A percentile compares a stretch with the other conserved stretches of the same genome.
Conservation (phyloP, 2,888 invertebrate species). For the Idaea dimidiata region DNA sequence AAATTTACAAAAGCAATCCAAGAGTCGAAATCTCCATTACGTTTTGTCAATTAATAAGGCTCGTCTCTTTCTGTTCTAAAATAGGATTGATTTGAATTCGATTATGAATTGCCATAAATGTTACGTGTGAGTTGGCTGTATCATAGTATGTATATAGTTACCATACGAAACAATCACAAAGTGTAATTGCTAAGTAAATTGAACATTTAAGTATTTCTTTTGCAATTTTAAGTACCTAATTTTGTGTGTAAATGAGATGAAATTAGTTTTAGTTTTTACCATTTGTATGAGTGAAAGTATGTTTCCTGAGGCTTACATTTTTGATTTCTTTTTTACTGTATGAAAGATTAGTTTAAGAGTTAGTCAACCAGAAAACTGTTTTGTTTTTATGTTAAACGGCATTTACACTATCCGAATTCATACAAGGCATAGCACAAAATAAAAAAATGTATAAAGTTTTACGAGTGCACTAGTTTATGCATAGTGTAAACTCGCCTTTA, state of each 20-base stretch:
- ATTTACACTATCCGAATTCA: too few species aligned
- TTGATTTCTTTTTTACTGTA: background rate
- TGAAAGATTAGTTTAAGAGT: background rate
- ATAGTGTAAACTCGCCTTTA: background rate
- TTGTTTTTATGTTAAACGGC: background rate
- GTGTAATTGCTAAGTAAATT: background rate
- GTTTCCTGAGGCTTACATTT: background rate
- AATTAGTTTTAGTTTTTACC: background rate
- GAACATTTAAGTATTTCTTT: background rate
- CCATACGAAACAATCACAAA: background rate
- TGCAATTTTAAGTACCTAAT: background rate
- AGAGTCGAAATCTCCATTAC: too few species aligned
- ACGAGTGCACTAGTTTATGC: too few species aligned
- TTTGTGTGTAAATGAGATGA: background rate
- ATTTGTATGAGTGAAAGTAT: background rate
- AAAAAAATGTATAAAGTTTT: too few species aligned
- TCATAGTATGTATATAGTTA: background rate
- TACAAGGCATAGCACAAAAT: too few species aligned
- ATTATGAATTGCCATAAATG: too few species aligned
- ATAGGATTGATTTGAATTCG: too few species aligned
- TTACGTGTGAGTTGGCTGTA: background rate
- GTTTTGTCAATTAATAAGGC: too few species aligned
- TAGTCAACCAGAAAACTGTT: background rate
- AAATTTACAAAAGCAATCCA: too few species aligned
- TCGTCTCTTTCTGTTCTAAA: too few species aligned